Conservation (phyloP, 2,113 vertebrate species). For the Antigone vipio region DNA sequence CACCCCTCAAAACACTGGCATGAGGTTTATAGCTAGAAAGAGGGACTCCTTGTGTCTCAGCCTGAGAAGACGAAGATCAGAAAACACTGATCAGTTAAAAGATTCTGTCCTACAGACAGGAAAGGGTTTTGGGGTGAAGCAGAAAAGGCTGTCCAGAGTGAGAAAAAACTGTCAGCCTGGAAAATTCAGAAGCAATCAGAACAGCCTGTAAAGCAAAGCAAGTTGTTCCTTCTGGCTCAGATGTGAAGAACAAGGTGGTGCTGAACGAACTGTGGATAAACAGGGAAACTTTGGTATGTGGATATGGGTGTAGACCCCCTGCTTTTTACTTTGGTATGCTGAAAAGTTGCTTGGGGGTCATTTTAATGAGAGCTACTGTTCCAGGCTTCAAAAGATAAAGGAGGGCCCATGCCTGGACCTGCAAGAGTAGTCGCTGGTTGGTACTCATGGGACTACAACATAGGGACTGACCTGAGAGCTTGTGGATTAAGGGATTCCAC, state of each 20-base stretch:
- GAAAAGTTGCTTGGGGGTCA: conserved; percentile 30
- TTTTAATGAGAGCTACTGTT: conserved; percentile 8
- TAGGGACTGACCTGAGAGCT: background rate
- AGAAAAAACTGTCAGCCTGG: background rate
- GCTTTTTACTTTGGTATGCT: conserved; percentile 24
- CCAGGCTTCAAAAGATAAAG: conserved; percentile 8
- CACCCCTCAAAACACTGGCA: background rate
- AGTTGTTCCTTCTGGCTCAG: background rate
- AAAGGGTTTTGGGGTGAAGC: background rate
- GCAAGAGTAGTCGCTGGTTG: background rate
- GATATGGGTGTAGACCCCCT: background rate
- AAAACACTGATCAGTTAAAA: background rate
- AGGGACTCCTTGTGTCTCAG: background rate
- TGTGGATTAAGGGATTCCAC: background rate
- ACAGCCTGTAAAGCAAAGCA: background rate
- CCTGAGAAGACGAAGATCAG: background rate
- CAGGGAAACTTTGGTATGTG: background rate
- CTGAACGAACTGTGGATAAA: background rate
- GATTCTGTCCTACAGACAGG: background rate
- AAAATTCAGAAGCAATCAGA: background rate
- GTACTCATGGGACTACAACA: background rate
- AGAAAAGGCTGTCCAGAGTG: background rate
- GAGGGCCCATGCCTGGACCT: background rate
- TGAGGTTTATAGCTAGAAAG: background rate
- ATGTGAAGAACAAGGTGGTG: background rate